Evolutionary conservation across 2,888 invertebrate genomes (phyloP).

Genomic region (Pseudeuparius sepicola): DNA sequence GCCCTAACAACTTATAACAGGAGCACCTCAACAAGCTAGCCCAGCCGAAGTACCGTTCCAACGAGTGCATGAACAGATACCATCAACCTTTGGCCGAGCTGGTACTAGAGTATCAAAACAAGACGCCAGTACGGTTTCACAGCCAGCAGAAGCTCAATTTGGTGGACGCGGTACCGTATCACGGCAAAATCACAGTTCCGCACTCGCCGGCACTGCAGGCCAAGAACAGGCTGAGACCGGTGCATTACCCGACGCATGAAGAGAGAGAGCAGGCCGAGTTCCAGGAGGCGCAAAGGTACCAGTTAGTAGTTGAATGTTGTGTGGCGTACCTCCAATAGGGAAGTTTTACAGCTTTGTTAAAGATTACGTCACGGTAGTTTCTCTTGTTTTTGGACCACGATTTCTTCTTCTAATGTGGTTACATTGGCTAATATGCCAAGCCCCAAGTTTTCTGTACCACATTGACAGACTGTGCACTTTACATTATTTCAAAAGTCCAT

Average conservation of each 20-base stretch:
- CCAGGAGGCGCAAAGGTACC: constrained; percentile 54
- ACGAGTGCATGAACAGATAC: constrained; percentile 20
- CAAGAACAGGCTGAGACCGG: constrained; percentile 45
- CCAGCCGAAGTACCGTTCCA: constrained; percentile 26
- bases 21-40: constrained; percentile 25
- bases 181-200: constrained; percentile 40
- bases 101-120: constrained; percentile 42
- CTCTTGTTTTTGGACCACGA: background rate
- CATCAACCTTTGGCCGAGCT: constrained; percentile 45
- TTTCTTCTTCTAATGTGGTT: constrained; percentile 1
- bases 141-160: constrained; percentile 25
- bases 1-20: too few relatives aligned
- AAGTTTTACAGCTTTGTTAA: too few relatives aligned
- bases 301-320: too few relatives aligned
- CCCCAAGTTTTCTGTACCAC: too few relatives aligned
- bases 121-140: constrained; percentile 46
- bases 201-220: constrained; percentile 47
- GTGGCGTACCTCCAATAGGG: too few relatives aligned
- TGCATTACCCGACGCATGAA: constrained; percentile 45
- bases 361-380: too few relatives aligned
- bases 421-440: too few relatives aligned
- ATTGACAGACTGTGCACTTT: too few relatives aligned
- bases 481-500: too few relatives aligned
- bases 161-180: constrained; percentile 2
- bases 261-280: constrained; percentile 52